Evolutionary conservation across 2,113 vertebrate genomes (phyloP).

Genomic region (Labeo catla): DNA sequence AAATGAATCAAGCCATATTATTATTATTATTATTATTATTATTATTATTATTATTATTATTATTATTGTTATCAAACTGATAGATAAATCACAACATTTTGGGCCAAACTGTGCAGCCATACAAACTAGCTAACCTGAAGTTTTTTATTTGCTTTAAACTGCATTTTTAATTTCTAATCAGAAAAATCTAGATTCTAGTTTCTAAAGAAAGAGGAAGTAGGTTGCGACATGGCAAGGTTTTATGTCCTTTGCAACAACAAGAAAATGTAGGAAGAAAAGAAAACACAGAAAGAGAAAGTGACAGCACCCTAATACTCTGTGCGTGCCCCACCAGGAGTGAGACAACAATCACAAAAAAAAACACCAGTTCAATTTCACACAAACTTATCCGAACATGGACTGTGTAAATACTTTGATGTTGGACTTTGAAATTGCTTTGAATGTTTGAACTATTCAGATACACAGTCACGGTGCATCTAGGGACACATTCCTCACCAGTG

Average conservation of each 20-base stretch:
- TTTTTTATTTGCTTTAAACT: background rate
- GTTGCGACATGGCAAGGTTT: background rate
- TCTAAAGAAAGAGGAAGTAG: conserved; percentile 43
- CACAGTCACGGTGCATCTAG: conserved; percentile 7
- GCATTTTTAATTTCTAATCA: background rate
- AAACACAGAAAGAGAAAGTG: background rate
- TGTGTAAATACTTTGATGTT: conserved; percentile 13
- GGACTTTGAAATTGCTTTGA: conserved; percentile 25
- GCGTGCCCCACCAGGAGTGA: background rate
- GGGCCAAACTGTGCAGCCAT: background rate
- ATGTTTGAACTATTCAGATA: conserved; percentile 17
- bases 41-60: background rate
- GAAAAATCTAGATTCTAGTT: background rate
- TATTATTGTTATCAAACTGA: background rate
- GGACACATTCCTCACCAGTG: conserved; percentile 44
- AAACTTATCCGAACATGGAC: background rate
- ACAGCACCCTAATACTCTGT: background rate
- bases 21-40: background rate
- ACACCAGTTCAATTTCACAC: conserved; percentile 11
- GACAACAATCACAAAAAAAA: background rate
- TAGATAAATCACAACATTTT: background rate
- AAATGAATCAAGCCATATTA: background rate
- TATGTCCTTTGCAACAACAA: background rate
- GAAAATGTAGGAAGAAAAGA: conserved; percentile 1
- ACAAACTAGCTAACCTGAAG: background rate